Conservation (phyloP, 2,888 invertebrate genomes). For the Priocnemis perturbator region DNA sequence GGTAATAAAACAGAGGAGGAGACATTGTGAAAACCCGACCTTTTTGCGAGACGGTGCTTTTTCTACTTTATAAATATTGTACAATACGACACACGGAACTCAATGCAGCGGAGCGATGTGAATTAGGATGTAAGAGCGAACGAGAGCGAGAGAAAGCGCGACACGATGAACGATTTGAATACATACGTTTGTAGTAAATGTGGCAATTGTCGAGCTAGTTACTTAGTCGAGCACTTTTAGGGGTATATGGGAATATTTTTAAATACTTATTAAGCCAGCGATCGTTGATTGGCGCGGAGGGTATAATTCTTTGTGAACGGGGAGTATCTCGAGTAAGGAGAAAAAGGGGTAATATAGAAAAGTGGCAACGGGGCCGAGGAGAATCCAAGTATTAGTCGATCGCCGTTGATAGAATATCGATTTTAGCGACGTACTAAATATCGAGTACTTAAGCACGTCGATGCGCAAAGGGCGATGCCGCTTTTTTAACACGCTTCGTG, state of each 20-base stretch:
- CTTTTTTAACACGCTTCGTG: background rate
- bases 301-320: conserved; percentile 38
- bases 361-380: background rate
- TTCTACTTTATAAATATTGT: conserved; percentile 70
- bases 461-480: conserved; percentile 6
- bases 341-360: background rate
- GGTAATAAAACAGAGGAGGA: conserved; percentile 9
- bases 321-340: conserved; percentile 39
- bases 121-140: conserved; percentile 35
- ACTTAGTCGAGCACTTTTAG: conserved; percentile 67
- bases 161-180: conserved; percentile 49
- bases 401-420: conserved; percentile 8
- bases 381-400: background rate
- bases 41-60: conserved; percentile 68
- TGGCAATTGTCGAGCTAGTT: conserved; percentile 72
- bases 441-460: conserved; percentile 27
- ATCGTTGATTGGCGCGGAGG: conserved; percentile 46
- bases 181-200: conserved; percentile 61
- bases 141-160: too few species aligned
- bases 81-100: conserved; percentile 46
- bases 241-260: conserved; percentile 68
- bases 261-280: conserved; percentile 61
- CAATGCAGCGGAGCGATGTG: conserved; percentile 15
- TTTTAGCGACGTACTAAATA: conserved; percentile 1
- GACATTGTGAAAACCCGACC: conserved; percentile 52